Percentiles rank a stretch among this genome's conserved stretches.
These are phyloP conservation scores for Scyliorhinus canicula DNA, from an alignment of 2,797 vertebrate species.

Conservation along the genomic window DNA sequence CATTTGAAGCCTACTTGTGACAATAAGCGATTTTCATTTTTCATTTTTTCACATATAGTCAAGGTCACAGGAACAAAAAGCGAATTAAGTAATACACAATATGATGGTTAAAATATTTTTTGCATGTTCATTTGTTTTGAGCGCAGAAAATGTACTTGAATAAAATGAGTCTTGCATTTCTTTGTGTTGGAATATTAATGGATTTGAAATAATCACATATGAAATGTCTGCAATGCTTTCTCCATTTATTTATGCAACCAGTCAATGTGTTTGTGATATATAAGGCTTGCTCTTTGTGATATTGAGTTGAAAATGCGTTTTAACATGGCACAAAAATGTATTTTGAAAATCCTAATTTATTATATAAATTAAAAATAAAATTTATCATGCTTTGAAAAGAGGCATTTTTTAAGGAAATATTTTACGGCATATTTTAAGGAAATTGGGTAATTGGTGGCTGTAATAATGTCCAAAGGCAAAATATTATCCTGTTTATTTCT, in stretches of 20 bases:
- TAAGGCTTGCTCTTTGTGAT: background rate
- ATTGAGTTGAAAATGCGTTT: slow-evolving; percentile 3
- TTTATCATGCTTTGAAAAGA: background rate
- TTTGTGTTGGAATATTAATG: slow-evolving; percentile 8
- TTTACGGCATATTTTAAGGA: background rate
- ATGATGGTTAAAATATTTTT: slow-evolving; percentile 55
- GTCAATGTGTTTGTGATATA: background rate
- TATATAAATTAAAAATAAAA: background rate
- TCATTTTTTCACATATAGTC: too few relatives aligned
- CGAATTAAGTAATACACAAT: slow-evolving; percentile 55
- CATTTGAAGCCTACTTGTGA: too few relatives aligned
- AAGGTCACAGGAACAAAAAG: slow-evolving; percentile 53
- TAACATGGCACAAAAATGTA: background rate
- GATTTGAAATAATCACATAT: background rate
- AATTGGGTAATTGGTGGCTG: background rate
- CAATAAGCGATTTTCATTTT: too few relatives aligned
- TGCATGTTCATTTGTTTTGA: slow-evolving; percentile 44
- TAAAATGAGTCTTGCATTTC: slow-evolving; percentile 37
- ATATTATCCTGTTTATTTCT: background rate
- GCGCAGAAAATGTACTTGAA: slow-evolving; percentile 54
- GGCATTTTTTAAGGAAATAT: background rate
- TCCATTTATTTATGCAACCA: background rate
- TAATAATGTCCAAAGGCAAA: background rate
- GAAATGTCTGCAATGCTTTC: background rate
- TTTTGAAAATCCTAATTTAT: slow-evolving; percentile 15